phyloP scores from a whole-genome alignment of 2,797 vertebrate species.

The Molossus molossus region DNA sequence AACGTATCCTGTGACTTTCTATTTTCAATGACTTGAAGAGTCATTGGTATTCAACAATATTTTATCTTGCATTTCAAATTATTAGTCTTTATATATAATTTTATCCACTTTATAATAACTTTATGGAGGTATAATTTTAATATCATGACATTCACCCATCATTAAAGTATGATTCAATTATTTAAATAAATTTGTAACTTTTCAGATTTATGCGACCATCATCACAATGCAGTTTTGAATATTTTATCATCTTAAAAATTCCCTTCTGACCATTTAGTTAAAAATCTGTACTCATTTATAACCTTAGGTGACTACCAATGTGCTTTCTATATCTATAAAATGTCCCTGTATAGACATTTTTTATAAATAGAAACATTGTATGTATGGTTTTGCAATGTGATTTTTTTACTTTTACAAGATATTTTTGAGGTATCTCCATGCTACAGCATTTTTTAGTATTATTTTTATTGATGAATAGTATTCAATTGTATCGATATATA shows the following conservation, averaged over 20 bases:
- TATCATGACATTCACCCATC: conserved; percentile 7
- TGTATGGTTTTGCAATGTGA: neutral
- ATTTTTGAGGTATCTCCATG: neutral
- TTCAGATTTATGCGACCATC: neutral
- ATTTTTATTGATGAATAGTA: neutral
- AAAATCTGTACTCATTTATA: conserved; percentile 17
- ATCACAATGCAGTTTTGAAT: conserved; percentile 2
- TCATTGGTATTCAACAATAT: neutral
- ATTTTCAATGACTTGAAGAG: neutral
- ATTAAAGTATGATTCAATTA: neutral
- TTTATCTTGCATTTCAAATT: conserved; percentile 9
- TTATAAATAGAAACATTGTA: conserved; percentile 7
- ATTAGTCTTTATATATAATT: neutral
- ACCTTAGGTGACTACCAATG: neutral
- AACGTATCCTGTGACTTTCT: neutral
- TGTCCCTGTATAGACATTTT: neutral
- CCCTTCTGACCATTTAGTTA: neutral
- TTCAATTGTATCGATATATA: neutral
- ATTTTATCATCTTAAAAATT: neutral
- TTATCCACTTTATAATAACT: neutral
- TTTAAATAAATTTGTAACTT: conserved; percentile 10
- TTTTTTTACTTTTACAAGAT: conserved; percentile 1
- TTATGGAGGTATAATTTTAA: neutral
- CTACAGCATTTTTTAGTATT: neutral
- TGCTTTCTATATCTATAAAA: conserved; percentile 22